A percentile compares a stretch with the other conserved stretches of the same genome.
Conservation (phyloP, 2,113 vertebrate species). For the Zapus hudsonius region DNA sequence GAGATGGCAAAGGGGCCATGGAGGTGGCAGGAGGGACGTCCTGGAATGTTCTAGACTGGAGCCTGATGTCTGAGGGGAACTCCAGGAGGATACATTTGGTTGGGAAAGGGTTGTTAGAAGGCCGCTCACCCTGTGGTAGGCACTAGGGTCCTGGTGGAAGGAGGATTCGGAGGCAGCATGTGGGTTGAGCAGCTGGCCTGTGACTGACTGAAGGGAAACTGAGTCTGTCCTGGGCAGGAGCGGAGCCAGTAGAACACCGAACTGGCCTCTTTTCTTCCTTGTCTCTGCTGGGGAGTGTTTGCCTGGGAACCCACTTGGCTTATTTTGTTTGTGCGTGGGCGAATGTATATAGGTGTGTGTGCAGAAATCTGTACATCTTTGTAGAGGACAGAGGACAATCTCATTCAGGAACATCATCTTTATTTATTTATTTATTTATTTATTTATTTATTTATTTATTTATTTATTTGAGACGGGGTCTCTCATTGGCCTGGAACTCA, state of each 20-base stretch:
- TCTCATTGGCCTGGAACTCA: too few relatives aligned
- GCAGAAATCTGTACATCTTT: too few relatives aligned
- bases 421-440: too few relatives aligned
- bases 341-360: too few relatives aligned
- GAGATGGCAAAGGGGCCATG: not conserved
- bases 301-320: not conserved
- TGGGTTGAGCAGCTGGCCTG: not conserved
- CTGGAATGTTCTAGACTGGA: not conserved
- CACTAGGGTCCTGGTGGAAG: not conserved
- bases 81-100: not conserved
- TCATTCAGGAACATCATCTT: too few relatives aligned
- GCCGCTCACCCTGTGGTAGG: not conserved
- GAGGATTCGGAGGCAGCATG: not conserved
- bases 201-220: not conserved
- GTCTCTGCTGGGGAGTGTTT: not conserved
- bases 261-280: accelerated
- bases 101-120: not conserved
- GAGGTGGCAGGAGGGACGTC: not conserved
- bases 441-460: too few relatives aligned
- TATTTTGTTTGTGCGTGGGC: not conserved
- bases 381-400: too few relatives aligned
- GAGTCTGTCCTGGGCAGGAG: accelerated
- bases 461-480: too few relatives aligned
- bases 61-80: not conserved
- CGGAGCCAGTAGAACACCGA: not conserved